phyloP scores from a whole-genome alignment of 2,888 invertebrate species.

The Stratiomys singularior region DNA sequence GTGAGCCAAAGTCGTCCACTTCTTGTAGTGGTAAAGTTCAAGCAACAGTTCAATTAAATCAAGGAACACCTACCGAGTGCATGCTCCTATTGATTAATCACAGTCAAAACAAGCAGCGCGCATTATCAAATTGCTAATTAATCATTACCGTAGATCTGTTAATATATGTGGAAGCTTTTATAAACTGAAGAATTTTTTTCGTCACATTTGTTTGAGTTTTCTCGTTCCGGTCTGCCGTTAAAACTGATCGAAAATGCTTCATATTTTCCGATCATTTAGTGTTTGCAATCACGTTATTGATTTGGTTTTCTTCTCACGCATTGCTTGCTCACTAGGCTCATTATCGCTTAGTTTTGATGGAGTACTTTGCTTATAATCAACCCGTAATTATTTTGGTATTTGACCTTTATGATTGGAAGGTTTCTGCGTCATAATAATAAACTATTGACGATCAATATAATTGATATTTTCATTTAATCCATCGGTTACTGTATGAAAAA shows the following conservation, averaged over 20 bases:
- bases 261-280: neutral
- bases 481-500: neutral
- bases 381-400: constrained; percentile 3
- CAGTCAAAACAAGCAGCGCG: too few species aligned
- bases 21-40: too few species aligned
- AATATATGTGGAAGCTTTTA: too few species aligned
- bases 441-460: constrained; percentile 15
- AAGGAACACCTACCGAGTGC: too few species aligned
- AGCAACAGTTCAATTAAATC: too few species aligned
- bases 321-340: neutral
- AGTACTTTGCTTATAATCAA: constrained; percentile 13
- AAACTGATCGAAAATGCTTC: neutral
- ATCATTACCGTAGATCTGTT: too few species aligned
- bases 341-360: neutral
- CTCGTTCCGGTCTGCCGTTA: neutral
- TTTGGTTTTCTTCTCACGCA: constrained; percentile 15
- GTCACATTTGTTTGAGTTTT: neutral
- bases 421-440: neutral
- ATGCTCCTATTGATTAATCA: too few species aligned
- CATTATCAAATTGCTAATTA: too few species aligned
- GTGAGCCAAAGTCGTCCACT: too few species aligned
- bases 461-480: neutral
- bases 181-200: neutral
- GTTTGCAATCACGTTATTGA: neutral
- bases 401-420: constrained; percentile 13